These are phyloP conservation scores for Dipodomys spectabilis DNA, from an alignment of 2,113 vertebrate species.

Conservation along the genomic window DNA sequence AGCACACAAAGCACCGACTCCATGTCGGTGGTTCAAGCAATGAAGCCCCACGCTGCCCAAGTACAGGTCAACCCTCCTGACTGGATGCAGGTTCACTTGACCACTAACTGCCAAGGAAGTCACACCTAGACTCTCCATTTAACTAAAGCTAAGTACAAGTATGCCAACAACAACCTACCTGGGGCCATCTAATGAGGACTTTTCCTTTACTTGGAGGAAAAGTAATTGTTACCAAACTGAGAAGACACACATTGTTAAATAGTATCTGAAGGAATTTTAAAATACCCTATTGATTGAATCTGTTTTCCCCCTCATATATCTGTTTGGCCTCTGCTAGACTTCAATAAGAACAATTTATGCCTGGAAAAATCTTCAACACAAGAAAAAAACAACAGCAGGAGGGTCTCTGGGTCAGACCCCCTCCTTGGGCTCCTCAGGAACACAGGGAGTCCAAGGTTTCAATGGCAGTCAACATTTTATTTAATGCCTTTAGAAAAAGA, in stretches of 20 bases:
- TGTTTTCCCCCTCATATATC: slow-evolving; percentile 34
- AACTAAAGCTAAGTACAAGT: neutral
- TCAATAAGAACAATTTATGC: slow-evolving; percentile 33
- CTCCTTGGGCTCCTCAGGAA: neutral
- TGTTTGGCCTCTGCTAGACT: neutral
- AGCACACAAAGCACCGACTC: fast-evolving
- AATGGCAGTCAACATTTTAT: neutral
- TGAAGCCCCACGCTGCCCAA: neutral
- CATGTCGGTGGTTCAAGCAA: neutral
- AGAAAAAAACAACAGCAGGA: neutral
- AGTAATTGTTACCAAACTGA: neutral
- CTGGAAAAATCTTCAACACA: neutral
- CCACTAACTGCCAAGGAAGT: neutral
- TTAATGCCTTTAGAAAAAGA: neutral
- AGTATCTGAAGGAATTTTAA: neutral
- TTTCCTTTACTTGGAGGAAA: slow-evolving; percentile 16
- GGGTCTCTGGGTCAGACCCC: neutral
- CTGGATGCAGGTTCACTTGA: neutral
- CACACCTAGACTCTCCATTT: neutral
- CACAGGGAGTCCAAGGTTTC: neutral
- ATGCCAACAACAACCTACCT: neutral
- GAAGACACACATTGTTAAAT: neutral
- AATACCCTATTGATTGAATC: neutral
- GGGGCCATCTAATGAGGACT: neutral
- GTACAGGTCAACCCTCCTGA: neutral